phyloP scores from a whole-genome alignment of 1,140 invertebrate species.

The Conus ventricosus region DNA sequence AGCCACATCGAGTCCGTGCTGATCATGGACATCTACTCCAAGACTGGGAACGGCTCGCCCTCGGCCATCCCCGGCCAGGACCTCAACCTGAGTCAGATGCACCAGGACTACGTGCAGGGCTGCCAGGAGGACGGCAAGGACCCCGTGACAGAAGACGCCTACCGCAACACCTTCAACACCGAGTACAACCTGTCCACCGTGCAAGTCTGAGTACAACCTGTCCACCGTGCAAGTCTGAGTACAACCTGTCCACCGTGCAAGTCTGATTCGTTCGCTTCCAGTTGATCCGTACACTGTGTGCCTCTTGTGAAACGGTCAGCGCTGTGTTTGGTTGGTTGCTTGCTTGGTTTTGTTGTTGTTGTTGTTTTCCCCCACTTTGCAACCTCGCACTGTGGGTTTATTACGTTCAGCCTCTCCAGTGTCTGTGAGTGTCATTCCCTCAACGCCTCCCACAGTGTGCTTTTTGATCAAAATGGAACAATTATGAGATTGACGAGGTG shows the following conservation, averaged over 20 bases:
- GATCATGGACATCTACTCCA: conserved; percentile 14
- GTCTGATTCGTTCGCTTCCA: neutral
- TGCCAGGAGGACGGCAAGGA: conserved; percentile 1
- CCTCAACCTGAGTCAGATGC: neutral
- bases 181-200: conserved; percentile 16
- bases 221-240: neutral
- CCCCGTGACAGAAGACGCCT: conserved; percentile 4
- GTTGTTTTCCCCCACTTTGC: no score
- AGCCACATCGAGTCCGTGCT: conserved; percentile 17
- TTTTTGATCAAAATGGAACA: no score
- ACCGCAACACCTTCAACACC: conserved; percentile 16
- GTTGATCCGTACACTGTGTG: no score
- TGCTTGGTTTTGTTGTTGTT: no score
- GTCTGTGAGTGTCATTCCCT: no score
- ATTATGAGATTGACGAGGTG: no score
- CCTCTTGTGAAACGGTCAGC: no score
- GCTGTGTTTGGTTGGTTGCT: no score
- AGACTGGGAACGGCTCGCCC: neutral
- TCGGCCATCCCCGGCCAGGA: neutral
- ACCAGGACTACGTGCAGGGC: neutral
- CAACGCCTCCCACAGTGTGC: no score
- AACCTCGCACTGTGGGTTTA: no score
- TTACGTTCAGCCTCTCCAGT: no score
- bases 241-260: conserved; percentile 1
- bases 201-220: conserved; percentile 6